A percentile compares a stretch with the other conserved stretches of the same genome.
phyloP scores from a whole-genome alignment of 2,797 vertebrate genomes.

The Forpus xanthops region DNA sequence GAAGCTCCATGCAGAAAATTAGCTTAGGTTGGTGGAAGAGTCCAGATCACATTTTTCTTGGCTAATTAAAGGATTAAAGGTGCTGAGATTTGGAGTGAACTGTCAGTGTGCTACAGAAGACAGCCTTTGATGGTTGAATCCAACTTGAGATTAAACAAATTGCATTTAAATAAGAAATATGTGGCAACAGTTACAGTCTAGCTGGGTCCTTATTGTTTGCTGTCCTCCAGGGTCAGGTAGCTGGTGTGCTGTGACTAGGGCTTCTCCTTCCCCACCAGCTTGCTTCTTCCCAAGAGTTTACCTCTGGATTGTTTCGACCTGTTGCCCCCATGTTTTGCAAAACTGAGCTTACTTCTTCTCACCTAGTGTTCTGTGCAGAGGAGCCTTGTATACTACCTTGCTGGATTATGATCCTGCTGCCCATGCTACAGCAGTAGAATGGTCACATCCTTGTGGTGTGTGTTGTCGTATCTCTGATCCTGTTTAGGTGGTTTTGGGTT shows the following conservation, averaged over 20 bases:
- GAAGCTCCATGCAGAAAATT: constrained; percentile 44
- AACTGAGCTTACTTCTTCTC: neutral
- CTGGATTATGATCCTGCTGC: neutral
- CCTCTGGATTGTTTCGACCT: neutral
- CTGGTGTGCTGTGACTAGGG: neutral
- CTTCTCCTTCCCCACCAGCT: neutral
- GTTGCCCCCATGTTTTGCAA: neutral
- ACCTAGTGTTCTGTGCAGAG: neutral
- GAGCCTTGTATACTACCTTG: accelerated
- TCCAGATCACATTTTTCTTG: constrained; percentile 50
- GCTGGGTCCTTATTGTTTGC: neutral
- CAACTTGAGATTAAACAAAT: constrained; percentile 58
- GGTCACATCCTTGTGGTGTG: neutral
- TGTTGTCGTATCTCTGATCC: neutral
- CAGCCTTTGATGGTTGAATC: constrained; percentile 48
- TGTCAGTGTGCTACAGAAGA: constrained; percentile 30
- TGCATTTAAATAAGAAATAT: constrained; percentile 60
- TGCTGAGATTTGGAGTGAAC: constrained; percentile 26
- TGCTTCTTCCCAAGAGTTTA: neutral
- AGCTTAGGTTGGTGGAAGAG: constrained; percentile 46
- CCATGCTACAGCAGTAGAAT: neutral
- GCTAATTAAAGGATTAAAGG: constrained; percentile 68
- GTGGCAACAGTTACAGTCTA: neutral
- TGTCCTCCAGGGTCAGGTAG: neutral
- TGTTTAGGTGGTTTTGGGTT: neutral